Evolutionary conservation across 2,888 invertebrate genomes (phyloP), one percentile per base, ranked within the genome.

Genomic region (Caenorhabditis plicata): DNA sequence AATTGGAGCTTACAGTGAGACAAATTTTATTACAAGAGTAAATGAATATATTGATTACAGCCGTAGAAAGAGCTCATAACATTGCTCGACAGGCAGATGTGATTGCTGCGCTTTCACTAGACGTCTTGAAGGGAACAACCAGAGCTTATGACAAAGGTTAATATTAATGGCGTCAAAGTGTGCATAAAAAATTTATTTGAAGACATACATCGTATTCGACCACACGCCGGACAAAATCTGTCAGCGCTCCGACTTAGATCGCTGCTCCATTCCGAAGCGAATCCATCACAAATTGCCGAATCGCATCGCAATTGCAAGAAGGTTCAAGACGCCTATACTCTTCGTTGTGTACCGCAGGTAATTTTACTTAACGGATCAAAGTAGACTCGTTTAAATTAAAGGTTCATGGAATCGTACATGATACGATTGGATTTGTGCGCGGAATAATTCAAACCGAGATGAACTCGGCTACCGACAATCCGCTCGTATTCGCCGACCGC

Each of bases 381-480:
- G 31, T 15, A 5, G n/a, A 40, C 22, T 15, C 17, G 4, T 22
- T 51, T 53, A 8, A 20, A 51, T 31, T 2, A 52, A 60, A 61
- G 60, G 87, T 87, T 1, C 87, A 88, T 74, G 87, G 88, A 11
- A 84, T 88, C 38, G 86, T 86, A 3, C 86, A 86, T 74, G 87
- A 88, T 74, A 88, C 87, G 0, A 85, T 87, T 15, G 85, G 85
- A 43, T 88, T 88, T 79, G 87, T 86, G 0, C 81, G 85, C 38
- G 82, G 83, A 3, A 83, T 88, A 8, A 83, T 88, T 22, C 83
- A 84, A 0, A 86, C 85, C 2, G 88, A 88, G 80, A 85, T 88
- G 82, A 88, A 88, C 82, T 86, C 87, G 64, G 87, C 86, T 15
- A 87, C 87, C 2, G 87, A 87, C 78, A 87, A 87, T 80, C 87